Conservation (phyloP, 2,888 invertebrate species). For the Dryobota labecula region DNA sequence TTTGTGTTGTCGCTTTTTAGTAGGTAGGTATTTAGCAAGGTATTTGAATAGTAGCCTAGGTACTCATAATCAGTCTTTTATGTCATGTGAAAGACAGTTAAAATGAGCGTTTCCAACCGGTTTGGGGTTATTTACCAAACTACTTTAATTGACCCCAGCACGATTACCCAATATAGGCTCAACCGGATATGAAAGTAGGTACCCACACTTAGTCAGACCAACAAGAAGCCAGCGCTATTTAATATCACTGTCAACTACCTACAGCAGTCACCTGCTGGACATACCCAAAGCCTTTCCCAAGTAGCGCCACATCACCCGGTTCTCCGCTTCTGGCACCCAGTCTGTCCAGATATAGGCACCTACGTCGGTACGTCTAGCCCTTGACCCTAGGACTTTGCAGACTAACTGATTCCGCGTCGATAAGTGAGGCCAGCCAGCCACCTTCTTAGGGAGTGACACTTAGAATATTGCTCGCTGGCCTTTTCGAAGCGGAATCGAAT, state of each 20-base stretch:
- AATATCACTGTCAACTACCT: neutral
- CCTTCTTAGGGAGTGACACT: too few species aligned
- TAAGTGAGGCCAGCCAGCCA: too few species aligned
- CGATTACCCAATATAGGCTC: neutral
- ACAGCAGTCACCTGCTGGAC: neutral
- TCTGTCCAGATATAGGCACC: neutral
- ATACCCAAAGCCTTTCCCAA: neutral
- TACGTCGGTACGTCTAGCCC: too few species aligned
- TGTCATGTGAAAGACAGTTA: neutral
- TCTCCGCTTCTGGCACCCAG: neutral
- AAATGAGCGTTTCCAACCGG: neutral
- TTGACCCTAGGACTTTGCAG: too few species aligned
- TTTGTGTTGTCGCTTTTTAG: neutral
- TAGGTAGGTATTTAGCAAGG: neutral
- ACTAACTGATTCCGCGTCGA: too few species aligned
- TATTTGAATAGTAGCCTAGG: neutral
- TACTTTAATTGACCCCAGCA: neutral
- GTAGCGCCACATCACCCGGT: neutral
- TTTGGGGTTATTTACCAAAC: neutral
- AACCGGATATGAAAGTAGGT: neutral
- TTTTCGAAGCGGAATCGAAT: too few species aligned
- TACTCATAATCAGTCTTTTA: neutral
- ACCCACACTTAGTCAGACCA: too few species aligned
- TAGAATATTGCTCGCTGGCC: too few species aligned
- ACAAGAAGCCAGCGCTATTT: too few species aligned